A percentile compares a stretch with the other conserved stretches of the same genome.
phyloP scores from a whole-genome alignment of 1,140 invertebrate genomes.

The Drosophila burlai region DNA sequence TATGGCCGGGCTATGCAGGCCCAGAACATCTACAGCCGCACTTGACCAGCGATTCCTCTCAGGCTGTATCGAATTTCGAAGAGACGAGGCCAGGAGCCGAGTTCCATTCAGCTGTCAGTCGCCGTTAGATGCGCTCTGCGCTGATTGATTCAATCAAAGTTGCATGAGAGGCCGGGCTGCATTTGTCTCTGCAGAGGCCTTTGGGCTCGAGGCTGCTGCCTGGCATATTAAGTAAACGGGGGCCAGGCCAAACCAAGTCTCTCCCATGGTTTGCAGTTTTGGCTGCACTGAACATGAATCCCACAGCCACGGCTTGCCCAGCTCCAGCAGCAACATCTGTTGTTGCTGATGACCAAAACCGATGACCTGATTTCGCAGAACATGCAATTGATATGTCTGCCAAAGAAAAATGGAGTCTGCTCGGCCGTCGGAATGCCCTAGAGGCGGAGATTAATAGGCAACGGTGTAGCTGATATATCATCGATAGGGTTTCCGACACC shows the following conservation, averaged over 20 bases:
- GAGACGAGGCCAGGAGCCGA: slow-evolving; percentile 13
- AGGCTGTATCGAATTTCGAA: slow-evolving; percentile 5
- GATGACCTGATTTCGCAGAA: slow-evolving; percentile 73
- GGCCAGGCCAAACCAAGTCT: slow-evolving; percentile 44
- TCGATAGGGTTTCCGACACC: slow-evolving; percentile 13
- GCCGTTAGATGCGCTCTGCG: slow-evolving; percentile 75
- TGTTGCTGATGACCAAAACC: slow-evolving; percentile 70
- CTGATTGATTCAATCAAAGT: slow-evolving; percentile 83
- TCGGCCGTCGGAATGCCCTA: slow-evolving; percentile 37
- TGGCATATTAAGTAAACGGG: slow-evolving; percentile 64
- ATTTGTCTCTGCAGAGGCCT: slow-evolving; percentile 34
- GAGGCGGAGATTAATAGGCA: slow-evolving; percentile 6
- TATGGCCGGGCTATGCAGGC: slow-evolving; percentile 61
- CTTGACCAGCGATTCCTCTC: slow-evolving; percentile 38
- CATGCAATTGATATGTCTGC: slow-evolving; percentile 79
- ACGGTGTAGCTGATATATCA: not conserved
- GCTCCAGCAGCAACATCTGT: slow-evolving; percentile 41
- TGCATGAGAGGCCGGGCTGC: slow-evolving; percentile 57
- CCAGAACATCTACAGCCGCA: slow-evolving; percentile 11
- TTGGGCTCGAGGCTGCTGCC: slow-evolving; percentile 20
- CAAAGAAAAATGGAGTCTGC: slow-evolving; percentile 46
- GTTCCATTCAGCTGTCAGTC: slow-evolving; percentile 59
- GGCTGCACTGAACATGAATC: slow-evolving; percentile 41
- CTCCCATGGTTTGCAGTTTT: slow-evolving; percentile 59
- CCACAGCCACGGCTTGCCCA: slow-evolving; percentile 32